A percentile compares a stretch with the other conserved stretches of the same genome.
Evolutionary conservation across 2,797 vertebrate species (phyloP).

Genomic region (Iguana delicatissima): DNA sequence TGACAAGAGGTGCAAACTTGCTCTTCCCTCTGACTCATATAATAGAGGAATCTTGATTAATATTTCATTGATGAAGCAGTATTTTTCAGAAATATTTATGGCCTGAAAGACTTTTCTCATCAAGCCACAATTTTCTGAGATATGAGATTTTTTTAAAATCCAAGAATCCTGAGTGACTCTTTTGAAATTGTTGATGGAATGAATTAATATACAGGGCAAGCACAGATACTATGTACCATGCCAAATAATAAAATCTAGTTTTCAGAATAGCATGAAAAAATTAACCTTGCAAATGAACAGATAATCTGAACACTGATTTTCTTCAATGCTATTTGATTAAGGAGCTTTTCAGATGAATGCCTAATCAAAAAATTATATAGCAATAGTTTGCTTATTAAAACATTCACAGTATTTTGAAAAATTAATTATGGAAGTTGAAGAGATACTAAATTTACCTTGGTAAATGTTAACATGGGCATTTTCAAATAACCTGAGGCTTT

Average conservation of each 20-base stretch:
- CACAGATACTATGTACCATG: constrained; percentile 16
- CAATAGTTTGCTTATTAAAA: constrained; percentile 54
- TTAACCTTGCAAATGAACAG: constrained; percentile 51
- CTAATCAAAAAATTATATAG: constrained; percentile 60
- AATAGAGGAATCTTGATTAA: constrained; percentile 45
- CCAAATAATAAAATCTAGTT: constrained; percentile 33
- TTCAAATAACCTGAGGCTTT: constrained; percentile 28
- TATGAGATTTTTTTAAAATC: constrained; percentile 40
- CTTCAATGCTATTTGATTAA: constrained; percentile 61
- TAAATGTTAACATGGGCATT: constrained; percentile 34
- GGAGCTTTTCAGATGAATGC: constrained; percentile 55
- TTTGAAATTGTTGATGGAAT: constrained; percentile 60
- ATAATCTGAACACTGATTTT: constrained; percentile 55
- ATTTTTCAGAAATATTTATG: constrained; percentile 53
- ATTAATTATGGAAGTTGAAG: constrained; percentile 59
- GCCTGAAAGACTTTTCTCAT: constrained; percentile 43
- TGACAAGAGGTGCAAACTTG: constrained; percentile 33
- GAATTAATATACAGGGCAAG: constrained; percentile 40
- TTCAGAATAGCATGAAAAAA: constrained; percentile 50
- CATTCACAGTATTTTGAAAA: constrained; percentile 57
- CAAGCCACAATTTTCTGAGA: constrained; percentile 41
- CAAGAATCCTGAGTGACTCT: constrained; percentile 49
- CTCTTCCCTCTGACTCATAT: constrained; percentile 38
- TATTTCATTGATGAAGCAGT: constrained; percentile 31
- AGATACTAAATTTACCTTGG: constrained; percentile 28